Base-by-base conservation (phyloP, 2,113 vertebrate species). In the Malaclemys terrapin region DNA sequence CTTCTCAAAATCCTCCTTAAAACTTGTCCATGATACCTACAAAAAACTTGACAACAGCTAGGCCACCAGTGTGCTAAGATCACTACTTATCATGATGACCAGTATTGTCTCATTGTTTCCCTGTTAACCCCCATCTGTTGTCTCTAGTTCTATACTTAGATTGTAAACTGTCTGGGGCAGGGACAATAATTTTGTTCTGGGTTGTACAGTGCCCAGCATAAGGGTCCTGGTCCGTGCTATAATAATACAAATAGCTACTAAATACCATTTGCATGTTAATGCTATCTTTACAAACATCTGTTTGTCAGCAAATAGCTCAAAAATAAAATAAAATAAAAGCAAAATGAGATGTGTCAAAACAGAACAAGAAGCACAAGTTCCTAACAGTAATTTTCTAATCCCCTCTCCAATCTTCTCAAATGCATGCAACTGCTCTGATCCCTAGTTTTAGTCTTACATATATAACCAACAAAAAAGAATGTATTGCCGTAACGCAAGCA, bases 361-460 rank as follows among this genome's bases (percentile, higher is more conserved):
- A 59, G 27, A 59, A 59, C 57, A 29, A 82, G 25, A 57, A 89
- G 80, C 24, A 45, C 53, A 89, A 56, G 81, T 22, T 0, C 90
- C 81, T 4, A 20, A 2, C 92, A 45, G 2, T 49, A 52, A 76
- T 72, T 87, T 49, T 82, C 47, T 57, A 50, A 57, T 76, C n/a
- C 47, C 10, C 8, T 87, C 80, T 17, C 38, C 59, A 82, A 52
- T 52, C 17, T 93, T 91, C n/a, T 83, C 14, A 65, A 81, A 81
- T 76, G 11, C 8, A 47, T 27, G 12, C 5, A 82, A 3, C 1
- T 62, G 90, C 59, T 17, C 12, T 57, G 50, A 31, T 45, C 10
- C 6, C 17, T 20, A 56, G 0, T 13, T 76, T 76, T 25, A 42
- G 10, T 76, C 62, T 13, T 1, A 7, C 4, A 2, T n/a, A 4